Evolutionary conservation across 2,797 vertebrate species (phyloP).

Genomic region (Hapalemur alaotrensis): DNA sequence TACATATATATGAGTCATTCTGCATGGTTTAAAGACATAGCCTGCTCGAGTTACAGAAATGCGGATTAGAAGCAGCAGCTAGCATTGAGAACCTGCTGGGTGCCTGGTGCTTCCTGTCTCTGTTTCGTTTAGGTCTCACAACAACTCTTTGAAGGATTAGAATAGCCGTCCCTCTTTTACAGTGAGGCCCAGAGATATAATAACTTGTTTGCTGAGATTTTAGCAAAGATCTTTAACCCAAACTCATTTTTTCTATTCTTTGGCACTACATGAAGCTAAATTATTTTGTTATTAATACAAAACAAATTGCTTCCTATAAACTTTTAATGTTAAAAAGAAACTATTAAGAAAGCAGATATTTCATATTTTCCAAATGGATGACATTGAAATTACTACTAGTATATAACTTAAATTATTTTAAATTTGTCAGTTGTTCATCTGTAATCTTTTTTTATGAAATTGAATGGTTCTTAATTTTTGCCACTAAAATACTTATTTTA

Average conservation of each 20-base stretch:
- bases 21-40: background rate
- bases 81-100: background rate
- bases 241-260: slow-evolving; percentile 6
- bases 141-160: background rate
- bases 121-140: background rate
- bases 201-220: slow-evolving; percentile 10
- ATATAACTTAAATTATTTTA: background rate
- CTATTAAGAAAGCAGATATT: background rate
- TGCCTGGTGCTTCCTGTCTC: background rate
- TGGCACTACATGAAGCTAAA: background rate
- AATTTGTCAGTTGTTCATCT: background rate
- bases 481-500: background rate
- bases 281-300: background rate
- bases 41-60: background rate
- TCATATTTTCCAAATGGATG: slow-evolving; percentile 28
- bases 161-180: background rate
- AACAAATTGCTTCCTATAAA: slow-evolving; percentile 4
- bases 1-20: background rate
- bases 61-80: background rate
- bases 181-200: background rate
- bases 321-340: slow-evolving; percentile 26
- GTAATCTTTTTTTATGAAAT: background rate
- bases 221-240: background rate
- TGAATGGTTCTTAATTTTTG: slow-evolving; percentile 9
- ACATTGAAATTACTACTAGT: background rate